These are phyloP conservation scores for Anoncus sp. DNA, from an alignment of 2,888 invertebrate genomes.

Conservation along the genomic window DNA sequence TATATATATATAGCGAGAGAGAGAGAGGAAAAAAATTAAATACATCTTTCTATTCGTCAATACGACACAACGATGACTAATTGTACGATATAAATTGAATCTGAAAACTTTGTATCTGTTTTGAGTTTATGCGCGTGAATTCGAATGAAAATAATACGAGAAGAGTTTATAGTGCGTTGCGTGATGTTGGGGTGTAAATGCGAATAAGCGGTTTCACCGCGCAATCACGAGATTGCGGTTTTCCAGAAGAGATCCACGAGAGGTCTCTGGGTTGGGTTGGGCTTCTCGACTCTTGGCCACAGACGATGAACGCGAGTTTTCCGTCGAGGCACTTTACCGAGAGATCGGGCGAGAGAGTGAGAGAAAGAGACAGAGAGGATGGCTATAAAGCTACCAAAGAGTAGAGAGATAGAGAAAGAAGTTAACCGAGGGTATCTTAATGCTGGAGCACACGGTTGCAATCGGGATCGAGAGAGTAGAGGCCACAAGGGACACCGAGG, in stretches of 20 bases:
- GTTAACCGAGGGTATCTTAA: conserved; percentile 36
- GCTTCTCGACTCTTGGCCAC: conserved; percentile 16
- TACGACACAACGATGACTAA: too few species aligned
- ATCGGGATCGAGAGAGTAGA: conserved; percentile 45
- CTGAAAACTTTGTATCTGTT: background rate
- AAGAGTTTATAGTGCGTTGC: background rate
- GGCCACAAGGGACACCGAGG: conserved; percentile 47
- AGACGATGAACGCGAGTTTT: conserved; percentile 64
- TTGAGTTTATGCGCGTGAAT: conserved; percentile 10
- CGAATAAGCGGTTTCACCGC: conserved; percentile 75
- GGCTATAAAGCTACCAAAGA: conserved; percentile 12
- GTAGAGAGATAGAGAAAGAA: background rate
- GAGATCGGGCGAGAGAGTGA: conserved; percentile 12
- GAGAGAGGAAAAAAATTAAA: background rate
- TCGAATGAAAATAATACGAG: conserved; percentile 9
- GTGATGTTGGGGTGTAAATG: conserved; percentile 68
- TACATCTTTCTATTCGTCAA: too few species aligned
- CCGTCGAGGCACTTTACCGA: conserved; percentile 68
- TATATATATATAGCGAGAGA: too few species aligned
- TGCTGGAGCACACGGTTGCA: conserved; percentile 32
- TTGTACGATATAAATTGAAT: too few species aligned
- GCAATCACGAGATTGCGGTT: conserved; percentile 75
- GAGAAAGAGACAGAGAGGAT: conserved; percentile 13
- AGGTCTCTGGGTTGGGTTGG: conserved; percentile 31
- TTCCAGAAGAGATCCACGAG: conserved; percentile 62